Conservation (phyloP, 2,113 vertebrate species). For the Chaetops frenatus region DNA sequence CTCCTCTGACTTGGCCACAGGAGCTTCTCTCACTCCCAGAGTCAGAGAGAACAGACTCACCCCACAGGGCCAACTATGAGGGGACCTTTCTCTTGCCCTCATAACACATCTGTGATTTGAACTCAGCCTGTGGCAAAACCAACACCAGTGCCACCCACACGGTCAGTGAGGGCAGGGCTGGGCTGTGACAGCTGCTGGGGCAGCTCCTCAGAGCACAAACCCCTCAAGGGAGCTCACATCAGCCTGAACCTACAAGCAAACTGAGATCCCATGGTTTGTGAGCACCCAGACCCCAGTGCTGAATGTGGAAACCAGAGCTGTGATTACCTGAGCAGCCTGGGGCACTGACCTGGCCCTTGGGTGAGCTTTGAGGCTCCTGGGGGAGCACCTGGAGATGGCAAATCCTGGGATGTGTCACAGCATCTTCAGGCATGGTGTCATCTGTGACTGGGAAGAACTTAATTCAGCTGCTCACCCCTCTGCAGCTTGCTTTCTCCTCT, state of each 20-base stretch:
- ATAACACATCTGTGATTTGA: rapidly evolving
- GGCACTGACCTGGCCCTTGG: not conserved
- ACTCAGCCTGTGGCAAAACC: rapidly evolving
- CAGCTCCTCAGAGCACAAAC: not conserved
- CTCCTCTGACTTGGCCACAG: not conserved
- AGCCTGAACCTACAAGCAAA: not conserved
- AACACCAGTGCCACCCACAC: rapidly evolving
- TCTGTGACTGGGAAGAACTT: not conserved
- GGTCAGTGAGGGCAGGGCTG: not conserved
- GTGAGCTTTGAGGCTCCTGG: not conserved
- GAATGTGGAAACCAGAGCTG: not conserved
- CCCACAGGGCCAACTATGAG: not conserved
- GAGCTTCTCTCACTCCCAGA: not conserved
- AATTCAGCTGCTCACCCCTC: not conserved
- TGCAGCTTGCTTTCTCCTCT: not conserved
- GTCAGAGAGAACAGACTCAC: not conserved
- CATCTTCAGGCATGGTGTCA: not conserved
- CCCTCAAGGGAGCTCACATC: not conserved
- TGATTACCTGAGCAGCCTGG: not conserved
- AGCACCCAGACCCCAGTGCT: rapidly evolving
- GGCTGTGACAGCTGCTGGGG: not conserved
- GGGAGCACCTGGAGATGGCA: not conserved
- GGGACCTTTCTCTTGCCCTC: not conserved
- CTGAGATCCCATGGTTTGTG: not conserved
- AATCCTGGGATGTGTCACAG: not conserved